Evolutionary conservation across 2,888 invertebrate genomes (phyloP).

Genomic region (Pseudanteris insignis): DNA sequence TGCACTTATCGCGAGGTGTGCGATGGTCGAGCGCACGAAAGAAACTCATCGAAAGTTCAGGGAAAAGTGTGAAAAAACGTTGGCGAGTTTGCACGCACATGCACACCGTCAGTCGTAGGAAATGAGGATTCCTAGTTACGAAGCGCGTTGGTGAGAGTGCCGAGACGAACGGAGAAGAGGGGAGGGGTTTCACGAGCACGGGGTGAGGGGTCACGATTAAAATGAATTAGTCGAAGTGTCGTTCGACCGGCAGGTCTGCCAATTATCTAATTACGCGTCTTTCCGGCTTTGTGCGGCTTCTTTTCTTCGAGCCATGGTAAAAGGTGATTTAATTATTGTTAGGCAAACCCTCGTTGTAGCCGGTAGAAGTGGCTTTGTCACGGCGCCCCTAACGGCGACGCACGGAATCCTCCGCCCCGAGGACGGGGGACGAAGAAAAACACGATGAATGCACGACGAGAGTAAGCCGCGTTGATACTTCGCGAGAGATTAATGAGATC

Average conservation of each 20-base stretch:
- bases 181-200: no score
- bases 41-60: no score
- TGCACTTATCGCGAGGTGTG: no score
- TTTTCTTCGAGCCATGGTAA: constrained; percentile 45
- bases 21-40: no score
- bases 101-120: no score
- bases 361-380: constrained; percentile 46
- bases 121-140: no score
- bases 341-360: constrained; percentile 44
- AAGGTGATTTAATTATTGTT: constrained; percentile 56
- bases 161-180: no score
- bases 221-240: constrained; percentile 55
- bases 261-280: constrained; percentile 54
- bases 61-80: no score
- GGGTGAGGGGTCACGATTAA: no score
- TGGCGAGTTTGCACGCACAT: no score
- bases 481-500: constrained; percentile 34
- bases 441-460: constrained; percentile 26
- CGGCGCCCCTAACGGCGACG: constrained; percentile 34
- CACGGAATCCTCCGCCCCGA: no score
- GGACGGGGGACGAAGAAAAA: constrained; percentile 8
- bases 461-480: constrained; percentile 35
- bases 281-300: constrained; percentile 39
- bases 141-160: no score
- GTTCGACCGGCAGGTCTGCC: constrained; percentile 45